phyloP scores from a whole-genome alignment of 2,888 invertebrate species.

The Apodemia hepburni region DNA sequence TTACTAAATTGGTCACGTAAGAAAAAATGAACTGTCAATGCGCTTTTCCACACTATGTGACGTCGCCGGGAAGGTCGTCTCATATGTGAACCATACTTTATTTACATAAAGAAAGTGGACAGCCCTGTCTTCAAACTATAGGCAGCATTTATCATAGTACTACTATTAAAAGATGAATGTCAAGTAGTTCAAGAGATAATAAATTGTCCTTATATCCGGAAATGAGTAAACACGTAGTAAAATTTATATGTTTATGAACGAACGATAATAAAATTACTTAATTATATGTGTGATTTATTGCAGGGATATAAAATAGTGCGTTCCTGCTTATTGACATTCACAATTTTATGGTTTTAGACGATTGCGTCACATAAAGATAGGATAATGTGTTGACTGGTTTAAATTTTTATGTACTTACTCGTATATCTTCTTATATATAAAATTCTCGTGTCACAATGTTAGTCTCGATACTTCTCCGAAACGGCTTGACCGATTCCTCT shows the following conservation, averaged over 20 bases:
- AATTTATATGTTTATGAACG: slow-evolving; percentile 35
- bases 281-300: slow-evolving; percentile 33
- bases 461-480: too few relatives aligned
- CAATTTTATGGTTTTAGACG: slow-evolving; percentile 22
- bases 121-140: background rate
- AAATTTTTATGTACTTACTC: too few relatives aligned
- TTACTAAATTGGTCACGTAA: too few relatives aligned
- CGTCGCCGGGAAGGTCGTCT: too few relatives aligned
- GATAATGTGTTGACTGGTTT: too few relatives aligned
- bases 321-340: slow-evolving; percentile 46
- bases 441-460: too few relatives aligned
- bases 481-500: too few relatives aligned
- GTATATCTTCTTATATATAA: too few relatives aligned
- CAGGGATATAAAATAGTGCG: slow-evolving; percentile 21
- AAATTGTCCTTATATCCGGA: slow-evolving; percentile 37
- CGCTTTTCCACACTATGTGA: too few relatives aligned
- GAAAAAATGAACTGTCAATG: too few relatives aligned
- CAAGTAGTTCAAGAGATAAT: slow-evolving; percentile 34
- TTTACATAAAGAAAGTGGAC: background rate
- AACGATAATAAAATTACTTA: slow-evolving; percentile 30
- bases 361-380: background rate
- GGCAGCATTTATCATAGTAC: background rate
- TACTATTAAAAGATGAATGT: slow-evolving; percentile 23
- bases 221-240: slow-evolving; percentile 34
- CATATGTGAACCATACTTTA: background rate